phyloP scores from a whole-genome alignment of 2,113 vertebrate species.

The Carassius gibelio region DNA sequence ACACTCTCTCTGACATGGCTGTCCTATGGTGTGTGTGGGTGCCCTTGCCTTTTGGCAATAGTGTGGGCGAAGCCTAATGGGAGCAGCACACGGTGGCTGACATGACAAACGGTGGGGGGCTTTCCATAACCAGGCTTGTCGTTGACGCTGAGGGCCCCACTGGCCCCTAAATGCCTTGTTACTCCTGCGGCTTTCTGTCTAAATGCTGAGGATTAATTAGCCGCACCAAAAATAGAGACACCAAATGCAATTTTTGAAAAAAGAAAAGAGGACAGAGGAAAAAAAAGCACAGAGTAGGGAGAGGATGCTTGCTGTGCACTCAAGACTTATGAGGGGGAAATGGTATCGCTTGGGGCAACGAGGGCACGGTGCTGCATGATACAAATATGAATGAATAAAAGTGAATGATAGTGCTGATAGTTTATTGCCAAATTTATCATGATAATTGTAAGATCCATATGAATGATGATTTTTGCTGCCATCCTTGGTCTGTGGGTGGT shows the following conservation, averaged over 20 bases:
- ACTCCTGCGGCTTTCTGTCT: slow-evolving; percentile 52
- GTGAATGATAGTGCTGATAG: slow-evolving; percentile 20
- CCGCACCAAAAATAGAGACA: slow-evolving; percentile 55
- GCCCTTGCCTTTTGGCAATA: slow-evolving; percentile 14
- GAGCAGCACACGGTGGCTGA: slow-evolving; percentile 15
- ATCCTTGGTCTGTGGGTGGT: not conserved
- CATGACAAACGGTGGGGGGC: slow-evolving; percentile 45
- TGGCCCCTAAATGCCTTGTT: slow-evolving; percentile 48
- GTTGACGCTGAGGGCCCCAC: slow-evolving; percentile 22
- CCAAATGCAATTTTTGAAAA: slow-evolving; percentile 50
- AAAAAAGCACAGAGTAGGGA: slow-evolving; percentile 15
- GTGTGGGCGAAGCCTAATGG: slow-evolving; percentile 32
- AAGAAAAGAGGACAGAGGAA: not conserved
- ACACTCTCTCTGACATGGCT: not conserved
- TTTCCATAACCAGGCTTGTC: slow-evolving; percentile 44
- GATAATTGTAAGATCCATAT: slow-evolving; percentile 35
- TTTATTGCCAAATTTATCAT: slow-evolving; percentile 42
- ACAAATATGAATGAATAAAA: slow-evolving; percentile 42
- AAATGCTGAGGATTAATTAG: slow-evolving; percentile 59
- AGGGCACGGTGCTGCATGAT: not conserved
- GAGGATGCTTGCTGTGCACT: slow-evolving; percentile 21
- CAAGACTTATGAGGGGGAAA: slow-evolving; percentile 18
- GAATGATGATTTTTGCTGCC: slow-evolving; percentile 39
- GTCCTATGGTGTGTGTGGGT: slow-evolving; percentile 13
- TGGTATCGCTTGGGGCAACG: slow-evolving; percentile 2